A percentile compares a stretch with the other conserved stretches of the same genome.
Conservation (phyloP, 2,113 vertebrate species). For the Hydrochoerus hydrochaeris region DNA sequence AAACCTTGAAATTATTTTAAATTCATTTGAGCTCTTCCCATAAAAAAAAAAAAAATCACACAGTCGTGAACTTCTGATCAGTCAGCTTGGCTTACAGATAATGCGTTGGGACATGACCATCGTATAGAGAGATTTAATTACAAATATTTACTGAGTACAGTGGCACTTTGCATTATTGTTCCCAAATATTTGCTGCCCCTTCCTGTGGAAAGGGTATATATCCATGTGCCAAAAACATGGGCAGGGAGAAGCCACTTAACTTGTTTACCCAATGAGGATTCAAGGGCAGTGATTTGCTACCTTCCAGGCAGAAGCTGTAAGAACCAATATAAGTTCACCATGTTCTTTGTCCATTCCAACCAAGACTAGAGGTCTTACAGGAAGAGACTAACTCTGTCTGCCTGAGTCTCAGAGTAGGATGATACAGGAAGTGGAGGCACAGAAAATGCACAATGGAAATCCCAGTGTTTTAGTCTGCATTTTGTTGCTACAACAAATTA, state of each 20-base stretch:
- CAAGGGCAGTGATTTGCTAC: neutral
- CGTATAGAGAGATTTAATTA: neutral
- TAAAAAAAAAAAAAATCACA: neutral
- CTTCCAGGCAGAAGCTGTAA: neutral
- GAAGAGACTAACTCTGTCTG: neutral
- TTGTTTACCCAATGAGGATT: neutral
- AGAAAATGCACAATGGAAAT: neutral
- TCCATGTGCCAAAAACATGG: neutral
- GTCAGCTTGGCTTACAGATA: neutral
- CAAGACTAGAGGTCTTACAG: neutral
- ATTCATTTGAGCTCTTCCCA: neutral
- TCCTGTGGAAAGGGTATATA: neutral
- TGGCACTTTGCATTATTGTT: neutral
- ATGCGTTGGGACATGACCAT: neutral
- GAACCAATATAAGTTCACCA: neutral
- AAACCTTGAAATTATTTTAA: conserved; percentile 25
- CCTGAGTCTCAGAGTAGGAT: neutral
- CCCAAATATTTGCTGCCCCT: conserved; percentile 25
- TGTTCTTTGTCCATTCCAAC: neutral
- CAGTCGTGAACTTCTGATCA: neutral
- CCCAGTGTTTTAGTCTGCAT: neutral
- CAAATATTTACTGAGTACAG: conserved; percentile 14
- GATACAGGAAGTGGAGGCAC: neutral
- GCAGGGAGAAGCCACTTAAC: neutral
- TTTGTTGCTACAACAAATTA: neutral